Evolutionary conservation across 2,888 invertebrate genomes (phyloP), one percentile per base, ranked within the genome.

Genomic region (Aricia artaxerxes): DNA sequence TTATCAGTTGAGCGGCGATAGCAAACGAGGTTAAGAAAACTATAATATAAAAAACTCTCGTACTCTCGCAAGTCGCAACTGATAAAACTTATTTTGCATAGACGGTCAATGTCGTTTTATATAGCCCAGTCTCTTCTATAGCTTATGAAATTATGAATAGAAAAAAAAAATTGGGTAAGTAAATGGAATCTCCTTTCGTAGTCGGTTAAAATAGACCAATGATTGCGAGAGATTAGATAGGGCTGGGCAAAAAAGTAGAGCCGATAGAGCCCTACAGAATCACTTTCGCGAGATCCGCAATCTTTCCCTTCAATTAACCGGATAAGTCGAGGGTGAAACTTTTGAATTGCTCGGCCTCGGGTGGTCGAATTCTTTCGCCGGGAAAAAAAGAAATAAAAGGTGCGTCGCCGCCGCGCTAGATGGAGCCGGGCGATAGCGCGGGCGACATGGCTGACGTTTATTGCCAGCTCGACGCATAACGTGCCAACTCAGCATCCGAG

Each of bases 391-490:
- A 60, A 78, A 72, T n/a, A 44, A 78, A 44, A 44, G 35, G 49
- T 44, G 13, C 78, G 78, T 76, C 75, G 81, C 82, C 82, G 81
- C 81, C 83, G 80, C 85, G 84, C 85, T 84, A 89, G 93, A 92
- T 93, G 90, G 89, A 89, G 91, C 89, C 91, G 85, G 84, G 84
- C 87, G 93, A 93, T 93, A 92, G 88, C 85, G 85, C 88, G 90
- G 35, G 69, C 69, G 89, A 91, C 91, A 90, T 91, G 92, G 85
- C 83, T 87, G 92, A 92, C 92, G 86, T 92, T 93, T 93, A 94
- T 91, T 87, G 89, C 91, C 88, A 81, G 80, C 83, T 81, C 83
- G 88, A 93, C 87, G 91, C 91, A 92, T 90, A 87, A 89, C 85
- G 81, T 82, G 83, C 85, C 80, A 87, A 85, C 87, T 88, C 87